Conservation (phyloP, 2,888 invertebrate species). For the Plagodis pulveraria region DNA sequence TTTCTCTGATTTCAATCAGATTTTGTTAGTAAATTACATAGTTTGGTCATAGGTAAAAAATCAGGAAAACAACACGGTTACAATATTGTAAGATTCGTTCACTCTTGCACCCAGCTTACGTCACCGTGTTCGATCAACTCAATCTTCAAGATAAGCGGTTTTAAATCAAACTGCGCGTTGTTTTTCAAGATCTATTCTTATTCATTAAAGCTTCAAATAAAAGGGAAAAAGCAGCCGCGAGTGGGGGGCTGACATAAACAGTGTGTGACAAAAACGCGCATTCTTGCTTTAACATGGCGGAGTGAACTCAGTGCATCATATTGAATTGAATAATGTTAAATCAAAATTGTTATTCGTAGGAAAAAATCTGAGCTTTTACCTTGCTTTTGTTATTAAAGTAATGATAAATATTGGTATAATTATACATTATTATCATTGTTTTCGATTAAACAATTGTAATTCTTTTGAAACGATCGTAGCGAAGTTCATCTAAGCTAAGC, state of each 20-base stretch:
- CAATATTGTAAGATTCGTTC: neutral
- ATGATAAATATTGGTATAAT: no score
- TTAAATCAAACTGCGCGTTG: constrained; percentile 69
- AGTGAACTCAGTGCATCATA: constrained; percentile 21
- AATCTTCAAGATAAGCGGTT: constrained; percentile 60
- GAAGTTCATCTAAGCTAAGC: no score
- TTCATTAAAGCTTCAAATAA: constrained; percentile 83
- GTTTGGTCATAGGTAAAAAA: no score
- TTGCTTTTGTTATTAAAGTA: no score
- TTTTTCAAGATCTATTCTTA: constrained; percentile 77
- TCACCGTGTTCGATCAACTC: constrained; percentile 50
- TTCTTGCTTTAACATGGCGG: constrained; percentile 51
- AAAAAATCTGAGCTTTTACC: neutral
- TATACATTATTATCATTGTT: no score
- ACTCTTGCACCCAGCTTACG: constrained; percentile 26
- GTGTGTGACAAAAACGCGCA: constrained; percentile 64
- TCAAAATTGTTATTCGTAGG: constrained; percentile 15
- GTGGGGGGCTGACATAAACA: constrained; percentile 82
- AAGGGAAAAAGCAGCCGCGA: constrained; percentile 66
- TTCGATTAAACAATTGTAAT: no score
- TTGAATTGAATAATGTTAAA: constrained; percentile 26
- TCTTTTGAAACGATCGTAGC: no score
- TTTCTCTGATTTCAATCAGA: no score
- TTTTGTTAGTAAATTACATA: no score
- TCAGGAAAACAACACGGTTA: neutral